Base-by-base conservation (phyloP, 2,888 invertebrate species). In the Drosophila testacea region DNA sequence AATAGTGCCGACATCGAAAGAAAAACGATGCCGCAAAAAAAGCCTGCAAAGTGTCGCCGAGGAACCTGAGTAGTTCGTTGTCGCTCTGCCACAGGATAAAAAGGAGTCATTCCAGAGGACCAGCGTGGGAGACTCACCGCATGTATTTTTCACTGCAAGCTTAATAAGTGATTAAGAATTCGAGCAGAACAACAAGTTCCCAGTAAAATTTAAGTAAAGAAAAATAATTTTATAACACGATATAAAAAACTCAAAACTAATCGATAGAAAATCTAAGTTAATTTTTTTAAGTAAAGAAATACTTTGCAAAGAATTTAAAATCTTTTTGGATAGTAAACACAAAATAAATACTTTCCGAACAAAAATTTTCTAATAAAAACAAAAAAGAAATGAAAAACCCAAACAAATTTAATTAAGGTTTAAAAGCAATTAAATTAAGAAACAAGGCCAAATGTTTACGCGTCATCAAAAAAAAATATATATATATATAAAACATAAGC, bases 71-170 rank as follows among this genome's bases (percentile, higher is more conserved):
- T 44, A 27, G 22, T 44, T 2, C 27, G 10, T 11, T 27, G 11
- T 28, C 44, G 27, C 44, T 44, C 27, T 27, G 44, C 28, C 44
- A 27, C 44, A 44, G 44, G 44, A 44, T 44, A 44, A 44, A 44
- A 44, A 44, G 44, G 28, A 44, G 13, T 44, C 44, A 44, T 11
- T 42, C 44, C 28, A 44, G 44, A 44, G 44, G 28, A 44, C 44
- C 44, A 27, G 10, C 44, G 44, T 44, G 22, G 44, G 44, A 10
- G 44, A 44, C 28, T 44, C 28, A 44, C 44, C 44, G 28, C 28
- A 44, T 44, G 44, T 44, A 44, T 44, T 27, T 44, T 44, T 42
- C 16, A 16, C 16, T 16, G 16, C 1, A 16, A 16, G 16, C 16
- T 30, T 30, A 30, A 30, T 30, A 16, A 44, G 44, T 44, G 44